These are phyloP conservation scores for Pseudoips prasinana DNA, from an alignment of 2,888 invertebrate species.

Conservation along the genomic window DNA sequence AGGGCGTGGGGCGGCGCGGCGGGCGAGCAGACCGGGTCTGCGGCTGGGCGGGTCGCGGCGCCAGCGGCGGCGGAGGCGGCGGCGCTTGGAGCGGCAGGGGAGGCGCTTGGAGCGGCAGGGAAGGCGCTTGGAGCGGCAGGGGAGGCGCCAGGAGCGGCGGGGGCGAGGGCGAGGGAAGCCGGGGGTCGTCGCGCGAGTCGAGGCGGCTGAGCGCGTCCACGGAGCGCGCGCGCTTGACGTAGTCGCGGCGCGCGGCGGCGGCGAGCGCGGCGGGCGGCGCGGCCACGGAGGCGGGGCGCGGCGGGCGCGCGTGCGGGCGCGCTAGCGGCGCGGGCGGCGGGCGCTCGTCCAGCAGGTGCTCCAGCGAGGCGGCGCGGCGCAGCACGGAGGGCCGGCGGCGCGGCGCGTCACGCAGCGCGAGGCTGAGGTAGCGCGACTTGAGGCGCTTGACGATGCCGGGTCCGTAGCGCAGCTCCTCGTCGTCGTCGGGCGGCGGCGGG, in stretches of 20 bases:
- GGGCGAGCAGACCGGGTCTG: conserved; percentile 73
- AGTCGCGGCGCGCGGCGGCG: conserved; percentile 74
- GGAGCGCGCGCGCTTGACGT: conserved; percentile 92
- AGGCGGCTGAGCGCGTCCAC: conserved; percentile 91
- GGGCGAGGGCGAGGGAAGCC: conserved; percentile 73
- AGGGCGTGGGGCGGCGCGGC: conserved; percentile 69
- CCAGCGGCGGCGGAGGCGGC: conserved; percentile 49
- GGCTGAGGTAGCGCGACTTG: conserved; percentile 92
- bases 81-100: conserved; percentile 84
- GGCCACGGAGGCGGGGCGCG: conserved; percentile 54
- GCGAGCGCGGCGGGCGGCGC: conserved; percentile 41
- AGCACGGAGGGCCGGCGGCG: conserved; percentile 86
- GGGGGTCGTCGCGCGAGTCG: conserved; percentile 83
- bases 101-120: conserved; percentile 86
- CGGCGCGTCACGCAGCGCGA: conserved; percentile 89
- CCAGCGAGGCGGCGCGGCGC: conserved; percentile 91
- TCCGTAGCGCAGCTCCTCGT: conserved; percentile 93
- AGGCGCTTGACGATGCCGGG: conserved; percentile 95
- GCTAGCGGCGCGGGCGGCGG: conserved; percentile 54
- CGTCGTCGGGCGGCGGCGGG: conserved; percentile 55
- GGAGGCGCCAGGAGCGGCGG: too few species aligned
- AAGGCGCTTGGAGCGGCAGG: conserved; percentile 93
- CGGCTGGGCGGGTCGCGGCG: conserved; percentile 69
- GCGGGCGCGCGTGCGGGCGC: conserved; percentile 35
- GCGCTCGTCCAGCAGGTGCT: conserved; percentile 89